Conservation (phyloP, 2,888 invertebrate genomes). For the Clanis bilineata region DNA sequence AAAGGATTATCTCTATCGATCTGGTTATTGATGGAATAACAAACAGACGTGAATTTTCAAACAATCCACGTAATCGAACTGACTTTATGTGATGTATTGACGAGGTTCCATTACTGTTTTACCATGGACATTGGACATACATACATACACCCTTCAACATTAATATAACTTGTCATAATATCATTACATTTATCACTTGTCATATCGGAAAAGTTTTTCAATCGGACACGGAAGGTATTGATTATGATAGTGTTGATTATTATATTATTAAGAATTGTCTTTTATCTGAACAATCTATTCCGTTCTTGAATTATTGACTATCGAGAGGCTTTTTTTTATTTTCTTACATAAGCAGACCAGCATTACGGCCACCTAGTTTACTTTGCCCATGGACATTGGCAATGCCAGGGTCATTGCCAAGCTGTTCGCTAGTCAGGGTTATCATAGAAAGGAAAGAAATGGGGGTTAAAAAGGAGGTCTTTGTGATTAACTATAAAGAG, state of each 20-base stretch:
- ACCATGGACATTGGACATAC: neutral
- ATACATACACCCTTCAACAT: neutral
- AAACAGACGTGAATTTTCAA: too few species aligned
- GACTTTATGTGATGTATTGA: too few species aligned
- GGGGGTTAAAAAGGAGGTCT: too few species aligned
- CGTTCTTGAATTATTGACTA: neutral
- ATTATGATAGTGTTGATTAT: neutral
- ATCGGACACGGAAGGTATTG: constrained; percentile 1
- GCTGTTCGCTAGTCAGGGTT: too few species aligned
- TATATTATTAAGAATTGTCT: neutral
- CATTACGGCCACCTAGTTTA: too few species aligned
- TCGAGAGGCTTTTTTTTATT: neutral
- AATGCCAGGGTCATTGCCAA: too few species aligned
- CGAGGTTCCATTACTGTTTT: neutral
- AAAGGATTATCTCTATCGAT: neutral
- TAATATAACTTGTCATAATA: neutral
- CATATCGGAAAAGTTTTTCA: neutral
- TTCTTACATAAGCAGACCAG: too few species aligned
- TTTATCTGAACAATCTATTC: neutral
- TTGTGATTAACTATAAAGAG: too few species aligned
- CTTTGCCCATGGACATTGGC: too few species aligned
- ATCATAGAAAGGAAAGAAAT: too few species aligned
- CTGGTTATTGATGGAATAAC: neutral
- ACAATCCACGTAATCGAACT: too few species aligned
- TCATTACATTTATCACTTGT: neutral